Evolutionary conservation across 1,140 invertebrate species (phyloP).

Genomic region (Plutomurus gul): DNA sequence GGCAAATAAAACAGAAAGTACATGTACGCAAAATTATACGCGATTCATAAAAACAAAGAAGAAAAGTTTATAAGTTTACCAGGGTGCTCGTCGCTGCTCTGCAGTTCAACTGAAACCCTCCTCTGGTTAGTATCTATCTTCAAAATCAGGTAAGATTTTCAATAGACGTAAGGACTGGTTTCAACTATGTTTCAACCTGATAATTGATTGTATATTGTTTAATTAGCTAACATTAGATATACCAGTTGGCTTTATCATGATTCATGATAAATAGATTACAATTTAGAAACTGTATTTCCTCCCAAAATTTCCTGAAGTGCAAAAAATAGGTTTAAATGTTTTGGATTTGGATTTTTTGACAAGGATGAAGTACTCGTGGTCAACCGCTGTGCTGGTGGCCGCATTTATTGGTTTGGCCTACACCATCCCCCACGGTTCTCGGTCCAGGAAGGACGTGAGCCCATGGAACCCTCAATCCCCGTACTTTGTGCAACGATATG

Average conservation of each 20-base stretch:
- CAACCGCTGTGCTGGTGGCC: not conserved
- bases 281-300: not conserved
- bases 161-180: no score
- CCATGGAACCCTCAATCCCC: not conserved
- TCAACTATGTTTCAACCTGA: no score
- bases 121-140: not conserved
- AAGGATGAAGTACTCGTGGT: not conserved
- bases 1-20: no score
- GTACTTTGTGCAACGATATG: not conserved
- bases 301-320: not conserved
- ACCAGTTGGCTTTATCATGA: no score
- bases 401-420: not conserved
- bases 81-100: not conserved
- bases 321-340: not conserved
- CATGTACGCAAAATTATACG: not conserved
- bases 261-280: no score
- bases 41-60: constrained; percentile 6
- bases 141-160: not conserved
- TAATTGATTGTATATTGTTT: no score
- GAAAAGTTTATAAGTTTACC: not conserved
- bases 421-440: not conserved
- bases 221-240: no score
- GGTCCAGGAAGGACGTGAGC: no score
- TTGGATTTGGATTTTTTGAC: not conserved
- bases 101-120: not conserved